Evolutionary conservation across 2,113 vertebrate genomes (phyloP).

Genomic region (Corythoichthys haematopterus): DNA sequence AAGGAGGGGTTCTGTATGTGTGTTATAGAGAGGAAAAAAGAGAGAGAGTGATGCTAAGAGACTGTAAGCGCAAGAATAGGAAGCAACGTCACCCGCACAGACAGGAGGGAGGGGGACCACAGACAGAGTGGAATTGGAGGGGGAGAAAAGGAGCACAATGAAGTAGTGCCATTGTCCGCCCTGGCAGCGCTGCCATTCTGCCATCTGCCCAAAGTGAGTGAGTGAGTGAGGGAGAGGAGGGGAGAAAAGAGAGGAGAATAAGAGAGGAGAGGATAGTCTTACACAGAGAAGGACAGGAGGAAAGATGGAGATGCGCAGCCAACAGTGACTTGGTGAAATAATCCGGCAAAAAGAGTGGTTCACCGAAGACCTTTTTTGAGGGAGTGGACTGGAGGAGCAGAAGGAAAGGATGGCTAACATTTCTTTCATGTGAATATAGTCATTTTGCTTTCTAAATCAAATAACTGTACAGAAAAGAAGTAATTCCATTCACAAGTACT

Average conservation of each 20-base stretch:
- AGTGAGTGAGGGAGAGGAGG: conserved; percentile 31
- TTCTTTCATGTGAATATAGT: conserved; percentile 41
- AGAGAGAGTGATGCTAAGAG: conserved; percentile 29
- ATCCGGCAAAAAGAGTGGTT: conserved; percentile 60
- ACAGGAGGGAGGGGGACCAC: conserved; percentile 56
- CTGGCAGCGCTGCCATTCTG: conserved; percentile 53
- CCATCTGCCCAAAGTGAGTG: conserved; percentile 57
- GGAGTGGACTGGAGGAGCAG: conserved; percentile 61
- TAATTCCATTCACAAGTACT: background rate
- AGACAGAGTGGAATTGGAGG: conserved; percentile 64
- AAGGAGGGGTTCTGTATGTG: conserved; percentile 43
- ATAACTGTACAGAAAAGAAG: conserved; percentile 24
- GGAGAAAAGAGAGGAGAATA: conserved; percentile 18
- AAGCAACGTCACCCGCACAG: conserved; percentile 63
- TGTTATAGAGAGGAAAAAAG: conserved; percentile 6
- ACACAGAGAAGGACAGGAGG: conserved; percentile 44
- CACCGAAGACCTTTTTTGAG: conserved; percentile 55
- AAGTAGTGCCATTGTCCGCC: conserved; percentile 61
- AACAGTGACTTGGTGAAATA: conserved; percentile 73
- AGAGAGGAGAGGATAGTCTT: conserved; percentile 48
- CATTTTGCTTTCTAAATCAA: conserved; percentile 26
- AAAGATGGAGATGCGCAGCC: conserved; percentile 54
- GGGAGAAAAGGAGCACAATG: conserved; percentile 62
- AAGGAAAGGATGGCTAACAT: conserved; percentile 44
- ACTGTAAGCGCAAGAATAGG: conserved; percentile 44